Conservation (phyloP, 2,888 invertebrate species). For the Campoplex capitator region DNA sequence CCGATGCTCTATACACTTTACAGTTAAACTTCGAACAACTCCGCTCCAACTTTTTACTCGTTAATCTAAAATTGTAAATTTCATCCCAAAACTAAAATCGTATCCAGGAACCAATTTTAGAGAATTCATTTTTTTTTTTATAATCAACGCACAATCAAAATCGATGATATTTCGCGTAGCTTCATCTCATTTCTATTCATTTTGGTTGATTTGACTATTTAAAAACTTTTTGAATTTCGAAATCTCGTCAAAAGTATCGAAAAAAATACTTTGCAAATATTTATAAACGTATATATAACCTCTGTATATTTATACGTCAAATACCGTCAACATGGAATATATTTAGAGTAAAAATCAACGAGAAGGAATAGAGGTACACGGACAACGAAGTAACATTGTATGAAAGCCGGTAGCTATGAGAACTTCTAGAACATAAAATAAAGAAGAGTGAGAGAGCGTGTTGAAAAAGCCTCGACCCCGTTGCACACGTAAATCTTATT, state of each 20-base stretch:
- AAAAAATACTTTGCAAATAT: not conserved
- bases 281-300: not conserved
- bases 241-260: not conserved
- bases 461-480: slow-evolving; percentile 56
- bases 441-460: slow-evolving; percentile 19
- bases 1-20: not conserved
- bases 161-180: not conserved
- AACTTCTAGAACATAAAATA: slow-evolving; percentile 21
- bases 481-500: slow-evolving; percentile 39
- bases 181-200: not conserved
- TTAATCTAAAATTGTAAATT: not conserved
- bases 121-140: not conserved
- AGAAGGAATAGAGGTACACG: not conserved
- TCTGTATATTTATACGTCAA: not conserved
- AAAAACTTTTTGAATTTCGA: not conserved
- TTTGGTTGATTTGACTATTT: not conserved
- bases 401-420: slow-evolving; percentile 2
- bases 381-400: slow-evolving; percentile 21
- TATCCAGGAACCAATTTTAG: not conserved
- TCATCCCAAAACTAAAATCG: not conserved
- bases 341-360: not conserved
- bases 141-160: not conserved
- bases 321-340: not conserved
- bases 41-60: not conserved
- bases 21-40: not conserved